phyloP scores from a whole-genome alignment of 2,888 invertebrate species.

The Petrophora chlorosata region DNA sequence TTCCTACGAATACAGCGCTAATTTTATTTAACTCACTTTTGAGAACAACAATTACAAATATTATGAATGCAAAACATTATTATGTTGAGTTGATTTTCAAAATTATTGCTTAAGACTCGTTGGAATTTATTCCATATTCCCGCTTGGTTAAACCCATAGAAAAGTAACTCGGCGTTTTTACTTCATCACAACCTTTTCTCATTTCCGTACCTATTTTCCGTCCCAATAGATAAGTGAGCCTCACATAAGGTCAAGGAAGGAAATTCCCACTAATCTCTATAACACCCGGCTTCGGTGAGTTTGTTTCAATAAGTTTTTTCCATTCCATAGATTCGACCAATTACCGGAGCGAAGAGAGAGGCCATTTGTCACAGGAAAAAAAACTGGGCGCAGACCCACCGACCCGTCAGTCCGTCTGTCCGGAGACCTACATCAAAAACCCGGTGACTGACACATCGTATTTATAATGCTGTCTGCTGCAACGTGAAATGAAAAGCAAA shows the following conservation, averaged over 20 bases:
- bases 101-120: too few relatives aligned
- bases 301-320: conserved; percentile 41
- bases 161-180: background rate
- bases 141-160: too few relatives aligned
- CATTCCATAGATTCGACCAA: conserved; percentile 67
- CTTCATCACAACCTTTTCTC: conserved; percentile 1
- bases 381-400: conserved; percentile 55
- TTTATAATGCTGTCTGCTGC: conserved; percentile 61
- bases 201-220: conserved; percentile 5
- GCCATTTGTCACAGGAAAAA: conserved; percentile 73
- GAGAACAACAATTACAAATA: too few relatives aligned
- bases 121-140: too few relatives aligned
- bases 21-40: too few relatives aligned
- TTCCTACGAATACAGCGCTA: too few relatives aligned
- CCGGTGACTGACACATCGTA: conserved; percentile 66
- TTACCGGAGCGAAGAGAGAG: conserved; percentile 60
- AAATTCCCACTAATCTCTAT: conserved; percentile 14
- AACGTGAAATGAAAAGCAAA: conserved; percentile 39
- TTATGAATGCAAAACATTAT: too few relatives aligned
- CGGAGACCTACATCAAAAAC: conserved; percentile 70
- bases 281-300: conserved; percentile 27
- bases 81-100: too few relatives aligned
- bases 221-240: conserved; percentile 6
- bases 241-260: conserved; percentile 8
- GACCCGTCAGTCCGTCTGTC: conserved; percentile 73